These are phyloP conservation scores for Cricetomys ansorgei DNA, from an alignment of 2,113 vertebrate genomes.

Conservation along the genomic window DNA sequence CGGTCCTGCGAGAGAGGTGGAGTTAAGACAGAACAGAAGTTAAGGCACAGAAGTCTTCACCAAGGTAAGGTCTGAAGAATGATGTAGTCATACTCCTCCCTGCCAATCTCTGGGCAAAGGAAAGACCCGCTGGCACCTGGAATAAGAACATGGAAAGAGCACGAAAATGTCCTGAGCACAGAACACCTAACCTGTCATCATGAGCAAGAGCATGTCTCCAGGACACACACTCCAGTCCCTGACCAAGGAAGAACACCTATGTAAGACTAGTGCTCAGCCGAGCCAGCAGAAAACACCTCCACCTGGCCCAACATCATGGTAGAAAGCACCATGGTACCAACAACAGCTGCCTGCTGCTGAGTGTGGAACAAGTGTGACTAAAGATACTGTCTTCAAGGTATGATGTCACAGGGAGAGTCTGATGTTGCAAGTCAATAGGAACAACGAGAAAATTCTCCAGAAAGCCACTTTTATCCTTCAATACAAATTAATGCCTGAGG, in stretches of 20 bases:
- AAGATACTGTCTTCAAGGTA: background rate
- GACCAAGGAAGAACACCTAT: background rate
- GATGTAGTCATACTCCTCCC: no score
- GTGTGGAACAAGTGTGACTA: background rate
- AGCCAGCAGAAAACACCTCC: no score
- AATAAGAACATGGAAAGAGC: background rate
- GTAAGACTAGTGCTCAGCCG: background rate
- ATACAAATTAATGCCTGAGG: background rate
- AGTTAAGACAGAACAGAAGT: no score
- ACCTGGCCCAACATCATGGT: no score
- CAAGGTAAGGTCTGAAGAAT: no score
- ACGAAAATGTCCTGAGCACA: background rate
- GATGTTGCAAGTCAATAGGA: background rate
- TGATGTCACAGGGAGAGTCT: background rate
- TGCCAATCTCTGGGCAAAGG: background rate
- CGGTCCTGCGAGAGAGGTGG: no score
- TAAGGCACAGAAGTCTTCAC: no score
- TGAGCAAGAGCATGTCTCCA: background rate
- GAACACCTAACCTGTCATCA: background rate
- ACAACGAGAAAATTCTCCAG: background rate
- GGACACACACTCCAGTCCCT: background rate
- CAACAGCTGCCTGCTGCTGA: background rate
- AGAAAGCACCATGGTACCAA: no score
- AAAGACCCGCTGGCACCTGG: background rate
- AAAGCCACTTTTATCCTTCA: background rate